phyloP scores from a whole-genome alignment of 92 coral and sea anemone species.

The Pocillopora grandis region DNA sequence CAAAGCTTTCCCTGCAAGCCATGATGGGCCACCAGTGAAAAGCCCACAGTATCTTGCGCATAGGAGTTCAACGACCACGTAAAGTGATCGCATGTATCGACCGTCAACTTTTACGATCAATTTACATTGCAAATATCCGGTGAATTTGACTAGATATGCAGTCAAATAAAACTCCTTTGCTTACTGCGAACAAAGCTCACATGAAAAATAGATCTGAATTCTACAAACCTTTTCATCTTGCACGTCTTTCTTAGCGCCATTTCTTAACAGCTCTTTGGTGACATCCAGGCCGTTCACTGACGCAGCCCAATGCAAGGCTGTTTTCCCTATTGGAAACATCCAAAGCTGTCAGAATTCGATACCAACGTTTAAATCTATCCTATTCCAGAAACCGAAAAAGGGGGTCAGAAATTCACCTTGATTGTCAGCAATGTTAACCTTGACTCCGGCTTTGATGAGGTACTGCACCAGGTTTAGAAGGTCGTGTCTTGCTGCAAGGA shows the following conservation, averaged over 20 bases:
- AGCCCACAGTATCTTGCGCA: too few species aligned
- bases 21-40: too few species aligned
- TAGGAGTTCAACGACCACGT: too few species aligned
- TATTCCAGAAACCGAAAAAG: too few species aligned
- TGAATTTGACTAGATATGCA: too few species aligned
- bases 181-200: too few species aligned
- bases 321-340: conserved; percentile 44
- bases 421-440: conserved; percentile 66
- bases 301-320: too few species aligned
- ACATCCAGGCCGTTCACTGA: conserved; percentile 71
- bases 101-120: too few species aligned
- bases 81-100: too few species aligned
- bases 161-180: too few species aligned
- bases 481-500: conserved; percentile 77
- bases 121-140: too few species aligned
- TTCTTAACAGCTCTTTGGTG: conserved; percentile 80
- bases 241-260: conserved; percentile 92
- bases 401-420: conserved; percentile 58
- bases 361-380: neutral
- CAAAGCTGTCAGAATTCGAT: neutral
- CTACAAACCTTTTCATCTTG: conserved; percentile 91
- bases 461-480: conserved; percentile 78
- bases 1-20: too few species aligned
- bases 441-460: conserved; percentile 35
- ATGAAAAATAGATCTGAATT: neutral